Conservation (phyloP, 2,113 vertebrate genomes). For the Pangasianodon hypophthalmus region DNA sequence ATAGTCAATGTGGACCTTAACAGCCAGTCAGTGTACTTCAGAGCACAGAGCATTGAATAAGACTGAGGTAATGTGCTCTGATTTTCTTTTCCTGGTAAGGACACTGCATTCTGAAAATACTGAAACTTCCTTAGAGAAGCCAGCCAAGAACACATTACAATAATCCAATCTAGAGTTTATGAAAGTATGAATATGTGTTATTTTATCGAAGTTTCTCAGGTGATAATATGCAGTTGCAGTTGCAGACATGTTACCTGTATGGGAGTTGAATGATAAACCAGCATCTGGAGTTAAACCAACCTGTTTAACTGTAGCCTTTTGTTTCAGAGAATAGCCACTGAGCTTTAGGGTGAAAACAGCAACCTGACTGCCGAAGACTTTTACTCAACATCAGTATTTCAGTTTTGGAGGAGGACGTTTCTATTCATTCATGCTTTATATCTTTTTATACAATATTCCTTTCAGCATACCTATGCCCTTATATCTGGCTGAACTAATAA, state of each 20-base stretch:
- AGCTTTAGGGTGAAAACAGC: neutral
- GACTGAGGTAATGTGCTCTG: neutral
- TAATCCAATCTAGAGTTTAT: neutral
- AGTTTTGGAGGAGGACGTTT: neutral
- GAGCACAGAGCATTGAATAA: neutral
- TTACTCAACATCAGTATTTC: neutral
- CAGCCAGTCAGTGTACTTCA: neutral
- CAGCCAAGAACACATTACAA: neutral
- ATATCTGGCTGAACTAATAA: neutral
- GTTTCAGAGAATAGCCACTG: neutral
- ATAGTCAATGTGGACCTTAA: neutral
- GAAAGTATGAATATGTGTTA: neutral
- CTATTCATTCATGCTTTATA: neutral
- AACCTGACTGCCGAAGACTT: neutral
- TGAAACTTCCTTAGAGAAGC: neutral
- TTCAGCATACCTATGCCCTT: neutral
- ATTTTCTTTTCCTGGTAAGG: neutral
- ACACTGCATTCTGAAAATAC: neutral
- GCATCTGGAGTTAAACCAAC: neutral
- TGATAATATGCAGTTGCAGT: neutral
- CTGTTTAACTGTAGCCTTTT: neutral
- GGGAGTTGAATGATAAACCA: neutral
- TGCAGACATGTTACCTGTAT: neutral
- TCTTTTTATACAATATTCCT: neutral
- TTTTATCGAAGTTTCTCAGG: neutral